Conservation (phyloP, 2,113 vertebrate genomes). For the Nyctereutes procyonoides region DNA sequence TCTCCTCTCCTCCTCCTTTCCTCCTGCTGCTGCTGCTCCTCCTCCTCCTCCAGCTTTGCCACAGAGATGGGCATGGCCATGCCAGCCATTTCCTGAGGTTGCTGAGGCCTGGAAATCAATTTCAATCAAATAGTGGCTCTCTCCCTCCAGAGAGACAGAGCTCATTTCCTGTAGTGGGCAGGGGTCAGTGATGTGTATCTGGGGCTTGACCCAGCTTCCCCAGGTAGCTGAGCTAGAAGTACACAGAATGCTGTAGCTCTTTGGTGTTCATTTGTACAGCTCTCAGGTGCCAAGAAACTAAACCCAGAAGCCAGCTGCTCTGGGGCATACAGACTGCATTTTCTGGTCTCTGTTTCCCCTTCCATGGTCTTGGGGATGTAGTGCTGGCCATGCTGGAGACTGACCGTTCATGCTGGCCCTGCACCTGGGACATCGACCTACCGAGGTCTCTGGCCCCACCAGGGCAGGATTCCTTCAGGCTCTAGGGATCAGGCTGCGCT, state of each 20-base stretch:
- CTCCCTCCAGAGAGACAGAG: neutral
- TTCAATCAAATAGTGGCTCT: neutral
- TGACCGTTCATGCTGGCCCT: neutral
- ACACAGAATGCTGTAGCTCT: neutral
- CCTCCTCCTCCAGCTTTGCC: neutral
- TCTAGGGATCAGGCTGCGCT: neutral
- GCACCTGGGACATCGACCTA: neutral
- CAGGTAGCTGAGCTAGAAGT: neutral
- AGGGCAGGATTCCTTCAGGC: neutral
- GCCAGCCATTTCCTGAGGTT: neutral
- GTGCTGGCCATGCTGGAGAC: neutral
- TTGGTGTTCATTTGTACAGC: neutral
- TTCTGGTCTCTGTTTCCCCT: neutral
- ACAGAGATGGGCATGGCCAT: neutral
- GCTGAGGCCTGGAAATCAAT: constrained; percentile 41
- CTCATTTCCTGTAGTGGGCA: neutral
- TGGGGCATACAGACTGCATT: fast-evolving
- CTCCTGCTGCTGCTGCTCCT: no score
- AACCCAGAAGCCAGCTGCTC: neutral
- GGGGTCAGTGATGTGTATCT: neutral
- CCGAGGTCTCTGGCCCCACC: neutral
- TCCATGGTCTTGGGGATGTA: neutral
- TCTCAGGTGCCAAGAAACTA: neutral
- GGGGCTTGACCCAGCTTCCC: neutral
- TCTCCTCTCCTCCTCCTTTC: no score